Percentiles rank a stretch among this genome's conserved stretches.
phyloP scores from a whole-genome alignment of 2,797 vertebrate species.

The Ceryle rudis region DNA sequence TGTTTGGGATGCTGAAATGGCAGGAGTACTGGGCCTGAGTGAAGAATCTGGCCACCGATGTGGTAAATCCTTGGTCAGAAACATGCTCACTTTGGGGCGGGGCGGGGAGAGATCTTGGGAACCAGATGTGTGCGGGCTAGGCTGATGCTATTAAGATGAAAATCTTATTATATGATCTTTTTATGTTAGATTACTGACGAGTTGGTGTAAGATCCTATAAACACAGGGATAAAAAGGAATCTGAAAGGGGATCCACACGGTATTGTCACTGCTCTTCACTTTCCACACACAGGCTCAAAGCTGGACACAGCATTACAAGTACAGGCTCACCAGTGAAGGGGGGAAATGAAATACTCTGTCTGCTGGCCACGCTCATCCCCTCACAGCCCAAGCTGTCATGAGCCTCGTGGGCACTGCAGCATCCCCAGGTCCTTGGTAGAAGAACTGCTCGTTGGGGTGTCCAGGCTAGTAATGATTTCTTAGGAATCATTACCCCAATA shows the following conservation, averaged over 20 bases:
- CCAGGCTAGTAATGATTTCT: background rate
- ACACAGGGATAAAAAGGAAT: background rate
- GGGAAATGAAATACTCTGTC: background rate
- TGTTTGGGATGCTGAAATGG: background rate
- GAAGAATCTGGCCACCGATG: background rate
- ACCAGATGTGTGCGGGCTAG: background rate
- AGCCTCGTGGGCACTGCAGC: background rate
- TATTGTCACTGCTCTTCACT: background rate
- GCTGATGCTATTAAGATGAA: background rate
- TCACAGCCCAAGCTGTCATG: background rate
- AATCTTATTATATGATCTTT: background rate
- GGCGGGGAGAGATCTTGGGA: background rate
- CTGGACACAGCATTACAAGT: background rate
- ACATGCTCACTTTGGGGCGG: background rate
- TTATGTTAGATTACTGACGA: background rate
- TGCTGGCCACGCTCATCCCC: background rate
- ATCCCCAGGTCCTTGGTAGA: background rate
- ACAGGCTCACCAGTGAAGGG: background rate
- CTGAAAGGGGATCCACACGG: background rate
- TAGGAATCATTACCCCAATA: background rate
- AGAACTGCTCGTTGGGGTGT: background rate
- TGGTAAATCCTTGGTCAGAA: background rate
- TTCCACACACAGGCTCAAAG: background rate
- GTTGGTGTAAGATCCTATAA: background rate
- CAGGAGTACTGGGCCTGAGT: background rate